phyloP scores from a whole-genome alignment of 1,140 invertebrate genomes.

The Zaprionus lachaisei region DNA sequence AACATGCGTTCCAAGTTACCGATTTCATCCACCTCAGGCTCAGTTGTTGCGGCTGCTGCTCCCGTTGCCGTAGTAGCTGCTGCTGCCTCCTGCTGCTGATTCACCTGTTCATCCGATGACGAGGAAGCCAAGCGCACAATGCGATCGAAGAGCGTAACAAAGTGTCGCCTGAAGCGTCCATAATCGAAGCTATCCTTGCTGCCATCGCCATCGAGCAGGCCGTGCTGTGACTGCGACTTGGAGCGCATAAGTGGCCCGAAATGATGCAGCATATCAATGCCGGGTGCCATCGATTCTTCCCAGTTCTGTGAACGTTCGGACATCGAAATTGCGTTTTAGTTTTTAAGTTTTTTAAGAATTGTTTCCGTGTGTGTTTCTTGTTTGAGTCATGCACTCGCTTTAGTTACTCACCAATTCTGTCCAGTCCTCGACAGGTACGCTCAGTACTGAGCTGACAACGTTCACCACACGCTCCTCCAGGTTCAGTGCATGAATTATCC shows the following conservation, averaged over 20 bases:
- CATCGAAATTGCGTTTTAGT: constrained; percentile 4
- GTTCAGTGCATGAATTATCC: constrained; percentile 73
- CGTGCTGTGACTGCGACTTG: constrained; percentile 66
- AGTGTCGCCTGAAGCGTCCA: constrained; percentile 70
- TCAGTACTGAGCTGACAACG: constrained; percentile 67
- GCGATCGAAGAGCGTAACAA: constrained; percentile 73
- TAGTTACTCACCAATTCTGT: constrained; percentile 62
- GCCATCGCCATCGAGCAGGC: constrained; percentile 52
- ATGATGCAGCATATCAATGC: constrained; percentile 83
- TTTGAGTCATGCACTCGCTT: constrained; percentile 1
- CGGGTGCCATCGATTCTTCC: constrained; percentile 82
- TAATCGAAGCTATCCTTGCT: constrained; percentile 72
- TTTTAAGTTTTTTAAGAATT: constrained; percentile 1
- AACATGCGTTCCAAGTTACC: constrained; percentile 63
- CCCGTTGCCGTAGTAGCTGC: background rate
- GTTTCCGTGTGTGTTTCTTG: background rate
- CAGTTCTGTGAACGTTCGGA: constrained; percentile 61
- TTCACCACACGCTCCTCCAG: constrained; percentile 79
- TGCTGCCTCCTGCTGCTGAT: background rate
- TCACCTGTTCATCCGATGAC: constrained; percentile 21
- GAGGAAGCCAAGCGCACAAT: constrained; percentile 72
- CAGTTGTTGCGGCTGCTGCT: background rate
- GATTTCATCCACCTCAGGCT: constrained; percentile 47
- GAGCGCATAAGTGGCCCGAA: constrained; percentile 77
- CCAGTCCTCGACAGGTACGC: constrained; percentile 78